Evolutionary conservation across 2,113 vertebrate genomes (phyloP), one percentile per base, ranked within the genome.

Genomic region (Marmota monax): DNA sequence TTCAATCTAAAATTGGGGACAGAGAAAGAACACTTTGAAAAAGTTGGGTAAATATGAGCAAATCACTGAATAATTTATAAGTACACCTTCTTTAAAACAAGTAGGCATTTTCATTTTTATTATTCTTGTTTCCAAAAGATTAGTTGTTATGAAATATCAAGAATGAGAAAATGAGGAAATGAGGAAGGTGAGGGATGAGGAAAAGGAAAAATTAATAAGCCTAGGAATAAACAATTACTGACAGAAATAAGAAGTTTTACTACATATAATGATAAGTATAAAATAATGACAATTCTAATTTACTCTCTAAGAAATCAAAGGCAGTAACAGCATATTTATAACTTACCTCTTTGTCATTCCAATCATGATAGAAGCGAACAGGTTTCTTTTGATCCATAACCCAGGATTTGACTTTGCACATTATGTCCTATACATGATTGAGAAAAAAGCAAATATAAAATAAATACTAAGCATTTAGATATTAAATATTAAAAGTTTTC

Each of bases 321-420:
- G 88, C 87, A 94, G 23, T 78, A 84, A 98, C 37, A 95, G 23
- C 69, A 79, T 85, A 82, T 92, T 98, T 97, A 97, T 39, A 98
- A 98, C 99, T 98, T 98, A 99, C 99, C 99, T 99, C 99, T 99
- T 99, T 99, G 98, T 99, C 99, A 98, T 99, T 99, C 99, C 99
- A 99, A 88, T 99, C 99, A 80, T 98, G 99, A 99, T 99, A 99
- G 99, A 99, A 99, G 92, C 99, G 99, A 96, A 99, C 99, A 98
- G 99, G 99, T 98, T 99, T 99, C 99, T 99, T 99, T 99, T 99
- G 99, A 98, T 99, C 99, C 98, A 99, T 98, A 98, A 99, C 99
- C 99, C 99, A 99, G 98, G 98, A 99, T 99, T 99, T 99, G 98
- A 99, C 99, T 99, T 99, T 99, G 99, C 99, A 99, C 99, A 99